Percentiles rank a stretch among this genome's conserved stretches.
phyloP scores from a whole-genome alignment of 2,888 invertebrate genomes.

The Morpho deidamia region DNA sequence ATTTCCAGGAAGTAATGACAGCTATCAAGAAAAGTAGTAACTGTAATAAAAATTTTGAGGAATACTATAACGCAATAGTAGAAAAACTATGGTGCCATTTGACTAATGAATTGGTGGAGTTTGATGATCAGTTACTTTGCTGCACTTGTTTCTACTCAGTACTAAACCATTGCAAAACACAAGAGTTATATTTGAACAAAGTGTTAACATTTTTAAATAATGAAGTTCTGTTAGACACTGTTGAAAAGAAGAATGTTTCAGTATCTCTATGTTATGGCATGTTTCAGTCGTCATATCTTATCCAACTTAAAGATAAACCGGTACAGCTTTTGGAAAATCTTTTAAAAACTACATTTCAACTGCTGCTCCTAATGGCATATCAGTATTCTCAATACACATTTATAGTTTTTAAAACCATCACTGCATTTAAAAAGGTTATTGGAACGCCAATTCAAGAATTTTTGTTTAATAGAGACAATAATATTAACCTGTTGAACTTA shows the following conservation, averaged over 20 bases:
- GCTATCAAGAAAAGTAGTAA: slow-evolving; percentile 34
- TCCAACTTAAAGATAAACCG: slow-evolving; percentile 26
- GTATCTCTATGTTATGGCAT: slow-evolving; percentile 65
- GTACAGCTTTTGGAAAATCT: slow-evolving; percentile 27
- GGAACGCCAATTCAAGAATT: slow-evolving; percentile 45
- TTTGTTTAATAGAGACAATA: slow-evolving; percentile 42
- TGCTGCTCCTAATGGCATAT: slow-evolving; percentile 54
- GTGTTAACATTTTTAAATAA: slow-evolving; percentile 35
- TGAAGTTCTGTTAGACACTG: slow-evolving; percentile 31
- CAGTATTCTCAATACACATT: slow-evolving; percentile 74
- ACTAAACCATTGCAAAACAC: slow-evolving; percentile 36
- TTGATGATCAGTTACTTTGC: slow-evolving; percentile 64
- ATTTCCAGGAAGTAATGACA: slow-evolving; percentile 46
- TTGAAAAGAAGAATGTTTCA: slow-evolving; percentile 30
- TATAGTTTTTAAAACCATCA: slow-evolving; percentile 69
- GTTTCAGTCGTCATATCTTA: slow-evolving; percentile 58
- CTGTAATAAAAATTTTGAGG: slow-evolving; percentile 19
- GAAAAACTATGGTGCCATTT: slow-evolving; percentile 51
- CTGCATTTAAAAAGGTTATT: slow-evolving; percentile 56
- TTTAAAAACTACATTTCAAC: slow-evolving; percentile 41
- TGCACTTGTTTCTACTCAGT: slow-evolving; percentile 60
- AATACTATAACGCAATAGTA: slow-evolving; percentile 37
- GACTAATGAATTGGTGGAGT: slow-evolving; percentile 38
- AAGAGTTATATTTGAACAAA: slow-evolving; percentile 39
- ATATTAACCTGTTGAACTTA: slow-evolving; percentile 61